Percentiles rank a stretch among this genome's conserved stretches.
phyloP scores from a whole-genome alignment of 2,888 invertebrate genomes.

The Leptogaster cylindrica region DNA sequence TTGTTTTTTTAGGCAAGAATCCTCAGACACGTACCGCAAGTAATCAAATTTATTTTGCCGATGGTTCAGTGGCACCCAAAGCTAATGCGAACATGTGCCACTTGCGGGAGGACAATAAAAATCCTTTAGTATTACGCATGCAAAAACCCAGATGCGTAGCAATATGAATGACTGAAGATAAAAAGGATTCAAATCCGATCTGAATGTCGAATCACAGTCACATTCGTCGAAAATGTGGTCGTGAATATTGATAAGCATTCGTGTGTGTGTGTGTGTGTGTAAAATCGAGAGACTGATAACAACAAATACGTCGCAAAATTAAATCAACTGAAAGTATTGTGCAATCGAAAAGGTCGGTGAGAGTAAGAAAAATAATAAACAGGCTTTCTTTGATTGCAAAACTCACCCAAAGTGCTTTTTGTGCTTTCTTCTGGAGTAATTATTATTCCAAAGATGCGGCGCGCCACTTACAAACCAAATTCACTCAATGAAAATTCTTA shows the following conservation, averaged over 20 bases:
- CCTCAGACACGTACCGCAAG: too few relatives aligned
- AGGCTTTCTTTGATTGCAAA: conserved; percentile 3
- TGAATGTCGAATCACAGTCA: too few relatives aligned
- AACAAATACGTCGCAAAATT: conserved; percentile 13
- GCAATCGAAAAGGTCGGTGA: not conserved
- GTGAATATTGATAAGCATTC: conserved; percentile 29
- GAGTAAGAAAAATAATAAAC: not conserved
- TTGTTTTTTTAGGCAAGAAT: too few relatives aligned
- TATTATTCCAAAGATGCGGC: conserved; percentile 1
- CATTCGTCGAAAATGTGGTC: conserved; percentile 3
- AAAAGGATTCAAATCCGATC: too few relatives aligned
- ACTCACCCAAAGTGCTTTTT: not conserved
- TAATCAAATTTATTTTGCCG: too few relatives aligned
- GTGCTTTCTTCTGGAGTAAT: not conserved
- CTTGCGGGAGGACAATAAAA: conserved; percentile 1
- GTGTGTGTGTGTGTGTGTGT: not conserved
- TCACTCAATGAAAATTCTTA: not conserved
- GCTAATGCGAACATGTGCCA: conserved; percentile 6
- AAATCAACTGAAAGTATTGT: conserved; percentile 27
- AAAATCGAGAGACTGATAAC: not conserved
- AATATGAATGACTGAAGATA: too few relatives aligned
- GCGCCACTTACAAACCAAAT: conserved; percentile 1
- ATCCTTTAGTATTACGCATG: not conserved
- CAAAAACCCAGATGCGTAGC: too few relatives aligned
- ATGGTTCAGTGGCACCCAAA: too few relatives aligned